phyloP scores from a whole-genome alignment of 2,797 vertebrate species.

The Rhinophrynus dorsalis region DNA sequence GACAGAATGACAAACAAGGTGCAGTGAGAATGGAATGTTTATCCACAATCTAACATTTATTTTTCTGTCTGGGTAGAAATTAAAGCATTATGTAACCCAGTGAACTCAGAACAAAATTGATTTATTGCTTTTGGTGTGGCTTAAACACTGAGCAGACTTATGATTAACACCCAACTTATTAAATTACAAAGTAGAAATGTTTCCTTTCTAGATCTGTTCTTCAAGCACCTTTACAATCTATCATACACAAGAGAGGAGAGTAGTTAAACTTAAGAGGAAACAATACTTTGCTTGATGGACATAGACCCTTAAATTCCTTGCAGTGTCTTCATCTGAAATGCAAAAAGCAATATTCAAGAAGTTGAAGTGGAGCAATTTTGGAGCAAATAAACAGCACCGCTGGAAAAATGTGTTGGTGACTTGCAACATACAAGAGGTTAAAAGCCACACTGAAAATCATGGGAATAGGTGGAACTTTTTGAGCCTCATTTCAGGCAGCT shows the following conservation, averaged over 20 bases:
- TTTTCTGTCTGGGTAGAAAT: neutral
- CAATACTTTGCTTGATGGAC: neutral
- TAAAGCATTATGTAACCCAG: neutral
- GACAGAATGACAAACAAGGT: neutral
- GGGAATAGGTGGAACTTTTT: no score
- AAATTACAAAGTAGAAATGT: constrained; percentile 24
- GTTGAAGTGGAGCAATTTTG: no score
- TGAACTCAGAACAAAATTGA: neutral
- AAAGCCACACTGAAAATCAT: no score
- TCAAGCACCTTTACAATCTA: constrained; percentile 21
- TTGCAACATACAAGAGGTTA: no score
- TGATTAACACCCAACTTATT: constrained; percentile 37
- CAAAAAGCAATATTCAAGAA: no score
- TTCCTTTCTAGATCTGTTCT: constrained; percentile 1
- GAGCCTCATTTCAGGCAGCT: no score
- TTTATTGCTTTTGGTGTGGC: constrained; percentile 8
- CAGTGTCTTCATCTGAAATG: no score
- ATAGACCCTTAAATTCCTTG: neutral
- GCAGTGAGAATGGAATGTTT: no score
- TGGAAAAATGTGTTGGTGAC: no score
- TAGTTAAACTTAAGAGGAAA: neutral
- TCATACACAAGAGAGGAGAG: neutral
- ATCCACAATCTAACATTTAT: neutral
- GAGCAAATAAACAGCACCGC: no score
- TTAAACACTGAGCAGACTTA: neutral